phyloP scores from a whole-genome alignment of 2,113 vertebrate species.

The Hipposideros armiger region DNA sequence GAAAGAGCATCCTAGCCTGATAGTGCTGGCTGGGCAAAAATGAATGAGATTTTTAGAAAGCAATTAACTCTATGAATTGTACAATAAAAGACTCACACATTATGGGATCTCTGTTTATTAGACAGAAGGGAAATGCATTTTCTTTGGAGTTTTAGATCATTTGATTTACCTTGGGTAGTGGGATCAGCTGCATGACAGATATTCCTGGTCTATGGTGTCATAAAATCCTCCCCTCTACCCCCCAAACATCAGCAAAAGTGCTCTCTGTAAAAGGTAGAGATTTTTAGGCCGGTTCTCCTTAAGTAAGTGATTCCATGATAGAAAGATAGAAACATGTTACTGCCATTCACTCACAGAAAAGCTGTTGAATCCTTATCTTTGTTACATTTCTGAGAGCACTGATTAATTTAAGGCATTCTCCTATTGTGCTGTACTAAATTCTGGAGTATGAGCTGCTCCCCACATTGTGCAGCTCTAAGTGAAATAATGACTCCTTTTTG shows the following conservation, averaged over 20 bases:
- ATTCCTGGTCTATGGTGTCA: not conserved
- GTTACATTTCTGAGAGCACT: slow-evolving; percentile 15
- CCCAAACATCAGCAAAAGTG: not conserved
- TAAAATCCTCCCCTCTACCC: not conserved
- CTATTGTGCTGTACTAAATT: not conserved
- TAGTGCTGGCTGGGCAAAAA: not conserved
- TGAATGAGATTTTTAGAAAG: not conserved
- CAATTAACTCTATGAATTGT: not conserved
- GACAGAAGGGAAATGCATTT: not conserved
- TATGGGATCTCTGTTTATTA: not conserved
- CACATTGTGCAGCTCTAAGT: not conserved
- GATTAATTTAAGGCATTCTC: slow-evolving; percentile 37
- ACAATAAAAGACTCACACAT: not conserved
- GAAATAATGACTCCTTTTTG: slow-evolving; percentile 61
- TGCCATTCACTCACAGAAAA: slow-evolving; percentile 1
- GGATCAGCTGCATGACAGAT: slow-evolving; percentile 2
- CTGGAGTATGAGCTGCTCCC: not conserved
- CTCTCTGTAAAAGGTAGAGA: slow-evolving; percentile 8
- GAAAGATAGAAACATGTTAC: not conserved
- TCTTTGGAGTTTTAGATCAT: slow-evolving; percentile 2
- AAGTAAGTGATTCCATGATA: slow-evolving; percentile 35
- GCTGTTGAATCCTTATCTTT: slow-evolving; percentile 20
- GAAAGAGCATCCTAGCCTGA: not conserved
- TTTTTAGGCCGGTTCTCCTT: slow-evolving; percentile 41
- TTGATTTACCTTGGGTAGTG: not conserved